Evolutionary conservation across 2,797 vertebrate species (phyloP), one percentile per base, ranked within the genome.

Genomic region (Protonibea diacanthus): DNA sequence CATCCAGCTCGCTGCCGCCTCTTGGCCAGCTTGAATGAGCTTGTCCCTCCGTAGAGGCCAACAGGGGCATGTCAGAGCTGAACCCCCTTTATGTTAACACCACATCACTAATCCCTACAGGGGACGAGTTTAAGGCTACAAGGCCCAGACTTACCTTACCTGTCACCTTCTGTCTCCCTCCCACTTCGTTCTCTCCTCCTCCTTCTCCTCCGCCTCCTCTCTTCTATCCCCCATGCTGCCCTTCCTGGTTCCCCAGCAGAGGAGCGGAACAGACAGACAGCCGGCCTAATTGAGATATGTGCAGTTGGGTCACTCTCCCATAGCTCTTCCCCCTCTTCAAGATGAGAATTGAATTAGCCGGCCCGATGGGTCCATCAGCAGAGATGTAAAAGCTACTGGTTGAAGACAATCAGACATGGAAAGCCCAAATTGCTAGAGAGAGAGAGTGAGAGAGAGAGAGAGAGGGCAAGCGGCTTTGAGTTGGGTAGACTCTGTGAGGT

Each of bases 301-400:
- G 86, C 93, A 78, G 83, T 85, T 74, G 79, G 83, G 88, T 91
- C 86, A 67, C 78, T 88, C 78, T 88, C 83, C 75, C 83, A 78
- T 81, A 77, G 84, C 58, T 42, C 83, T 25, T 49, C 57, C 40
- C 52, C 51, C 47, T 21, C 52, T 51, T 52, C 74, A 56, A 71
- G 65, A 90, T 74, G 87, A 88, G 85, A 93, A 91, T 94, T 89
- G 86, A 94, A 95, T 95, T 93, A 93, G 87, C 74, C 78, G 80
- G 90, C 87, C 87, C 84, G 88, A 81, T 92, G 88, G 88, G 83
- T 94, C 87, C 86, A 91, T 94, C 88, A 90, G 87, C 81, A 49
- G 78, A 86, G 88, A 92, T 89, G 88, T 92, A 91, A 89, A 92
- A 88, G 80, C 83, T 87, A 82, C 74, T 83, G 86, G 89, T 87